These are phyloP conservation scores for Pseudomyrmex dendroicus DNA, from an alignment of 1,140 invertebrate genomes.

Conservation along the genomic window DNA sequence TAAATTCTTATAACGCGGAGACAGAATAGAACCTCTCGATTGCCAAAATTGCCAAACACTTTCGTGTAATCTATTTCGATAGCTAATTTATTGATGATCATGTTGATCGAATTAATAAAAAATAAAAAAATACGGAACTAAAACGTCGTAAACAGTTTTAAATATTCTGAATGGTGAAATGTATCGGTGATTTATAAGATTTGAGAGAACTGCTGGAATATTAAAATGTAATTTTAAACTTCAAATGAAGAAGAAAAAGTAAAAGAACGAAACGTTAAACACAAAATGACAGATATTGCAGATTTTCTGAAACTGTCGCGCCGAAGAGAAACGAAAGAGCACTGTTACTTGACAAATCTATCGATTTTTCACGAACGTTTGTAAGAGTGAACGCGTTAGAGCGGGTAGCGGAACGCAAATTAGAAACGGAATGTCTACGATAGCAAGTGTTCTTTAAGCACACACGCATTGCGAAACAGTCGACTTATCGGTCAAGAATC, in stretches of 20 bases:
- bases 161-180: background rate
- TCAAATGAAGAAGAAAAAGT: too few relatives aligned
- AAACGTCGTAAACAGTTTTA: slow-evolving; percentile 2
- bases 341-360: slow-evolving; percentile 5
- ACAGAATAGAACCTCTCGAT: background rate
- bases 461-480: background rate
- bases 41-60: background rate
- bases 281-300: background rate
- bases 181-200: background rate
- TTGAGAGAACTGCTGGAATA: background rate
- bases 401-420: background rate
- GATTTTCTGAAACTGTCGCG: background rate
- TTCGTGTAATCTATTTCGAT: background rate
- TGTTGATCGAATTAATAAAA: background rate
- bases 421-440: slow-evolving; percentile 33
- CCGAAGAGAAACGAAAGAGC: background rate
- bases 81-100: slow-evolving; percentile 1
- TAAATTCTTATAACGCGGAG: slow-evolving; percentile 10
- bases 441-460: slow-evolving; percentile 10
- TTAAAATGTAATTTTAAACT: too few relatives aligned
- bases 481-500: slow-evolving; percentile 23
- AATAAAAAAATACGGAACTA: background rate
- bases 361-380: slow-evolving; percentile 36
- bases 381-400: slow-evolving; percentile 51
- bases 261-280: background rate